phyloP scores from a whole-genome alignment of 1,140 invertebrate species.

The Monochamus saltuarius region DNA sequence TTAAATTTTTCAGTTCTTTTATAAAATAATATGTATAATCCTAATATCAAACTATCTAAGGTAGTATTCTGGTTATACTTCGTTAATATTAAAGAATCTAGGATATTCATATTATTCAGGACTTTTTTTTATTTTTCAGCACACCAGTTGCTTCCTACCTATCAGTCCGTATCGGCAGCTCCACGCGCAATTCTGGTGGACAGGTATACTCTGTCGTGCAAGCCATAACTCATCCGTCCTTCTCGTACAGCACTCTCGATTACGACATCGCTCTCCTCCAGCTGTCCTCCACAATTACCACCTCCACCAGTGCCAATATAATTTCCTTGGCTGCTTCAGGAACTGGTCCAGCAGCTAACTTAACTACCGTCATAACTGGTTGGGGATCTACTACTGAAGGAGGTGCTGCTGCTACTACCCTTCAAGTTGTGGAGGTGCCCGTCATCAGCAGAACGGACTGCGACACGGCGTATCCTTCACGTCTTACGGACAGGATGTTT shows the following conservation, averaged over 20 bases:
- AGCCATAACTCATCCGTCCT: slow-evolving; percentile 51
- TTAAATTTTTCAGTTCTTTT: too few relatives aligned
- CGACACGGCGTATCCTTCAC: slow-evolving; percentile 32
- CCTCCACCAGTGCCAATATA: neutral
- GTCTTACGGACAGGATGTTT: slow-evolving; percentile 49
- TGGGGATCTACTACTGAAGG: slow-evolving; percentile 53
- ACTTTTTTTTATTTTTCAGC: too few relatives aligned
- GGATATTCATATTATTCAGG: too few relatives aligned
- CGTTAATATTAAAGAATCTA: too few relatives aligned
- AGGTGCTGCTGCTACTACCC: slow-evolving; percentile 16
- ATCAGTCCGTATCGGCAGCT: slow-evolving; percentile 37
- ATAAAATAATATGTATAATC: too few relatives aligned
- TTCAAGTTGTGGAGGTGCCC: slow-evolving; percentile 46
- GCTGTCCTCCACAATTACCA: slow-evolving; percentile 28
- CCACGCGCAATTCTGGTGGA: slow-evolving; percentile 40
- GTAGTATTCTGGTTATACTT: too few relatives aligned
- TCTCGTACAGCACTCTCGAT: slow-evolving; percentile 49
- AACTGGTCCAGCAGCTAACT: slow-evolving; percentile 8
- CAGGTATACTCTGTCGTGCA: slow-evolving; percentile 39
- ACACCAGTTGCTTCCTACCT: too few relatives aligned
- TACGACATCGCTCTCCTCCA: slow-evolving; percentile 58
- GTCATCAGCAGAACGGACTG: slow-evolving; percentile 41
- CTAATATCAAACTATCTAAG: too few relatives aligned
- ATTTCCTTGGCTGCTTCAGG: slow-evolving; percentile 12
- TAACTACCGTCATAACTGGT: slow-evolving; percentile 55